Base-by-base conservation (phyloP, 2,797 vertebrate genomes). In the Megalops cyprinoides region DNA sequence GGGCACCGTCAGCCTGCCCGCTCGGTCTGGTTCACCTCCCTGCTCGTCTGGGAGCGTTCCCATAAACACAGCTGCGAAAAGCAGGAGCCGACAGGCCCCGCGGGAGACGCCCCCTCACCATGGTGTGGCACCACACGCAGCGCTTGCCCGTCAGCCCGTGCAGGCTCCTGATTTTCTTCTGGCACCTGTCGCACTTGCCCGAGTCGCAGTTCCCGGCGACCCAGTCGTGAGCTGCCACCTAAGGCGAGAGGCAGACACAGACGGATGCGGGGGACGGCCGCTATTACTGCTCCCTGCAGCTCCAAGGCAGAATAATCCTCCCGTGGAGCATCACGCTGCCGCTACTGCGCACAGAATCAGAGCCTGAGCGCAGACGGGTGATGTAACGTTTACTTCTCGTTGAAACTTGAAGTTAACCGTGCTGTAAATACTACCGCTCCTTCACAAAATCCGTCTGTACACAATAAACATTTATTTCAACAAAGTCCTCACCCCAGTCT, bases 81-180 rank as follows among this genome's bases (percentile, higher is more conserved):
- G 1, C 18, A 48, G n/a, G 2, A 10, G 51, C 28, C 18, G 62
- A 10, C 76, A 20, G 28, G 20, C n/a, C 44, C 44, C 49, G 3
- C 6, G 20, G 15, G 48, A 4, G 23, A n/a, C 23, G 7, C 10
- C 31, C 28, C 39, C 92, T 95, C 84, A 97, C 97, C 95, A 96
- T 95, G 25, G 94, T 92, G 90, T 97, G 97, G 90, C 97, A 98
- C 97, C 97, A 97, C 74, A 96, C 95, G 42, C 97, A 98, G 89
- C 95, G 95, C 87, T 97, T 94, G 58, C 97, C 97, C 0, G 95
- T 96, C 18, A 97, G 91, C 75, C 96, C 93, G 77, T 97, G 96
- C 86, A 94, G 94, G 90, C 93, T 96, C 88, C 95, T 96, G 83
- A 98, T 97, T 91, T 97, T 98, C 91, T 96, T 97, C 92, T 98